Evolutionary conservation across 92 coral and sea anemone genomes (phyloP), one percentile per base, ranked within the genome.

Genomic region (Phenganax stokvisi): DNA sequence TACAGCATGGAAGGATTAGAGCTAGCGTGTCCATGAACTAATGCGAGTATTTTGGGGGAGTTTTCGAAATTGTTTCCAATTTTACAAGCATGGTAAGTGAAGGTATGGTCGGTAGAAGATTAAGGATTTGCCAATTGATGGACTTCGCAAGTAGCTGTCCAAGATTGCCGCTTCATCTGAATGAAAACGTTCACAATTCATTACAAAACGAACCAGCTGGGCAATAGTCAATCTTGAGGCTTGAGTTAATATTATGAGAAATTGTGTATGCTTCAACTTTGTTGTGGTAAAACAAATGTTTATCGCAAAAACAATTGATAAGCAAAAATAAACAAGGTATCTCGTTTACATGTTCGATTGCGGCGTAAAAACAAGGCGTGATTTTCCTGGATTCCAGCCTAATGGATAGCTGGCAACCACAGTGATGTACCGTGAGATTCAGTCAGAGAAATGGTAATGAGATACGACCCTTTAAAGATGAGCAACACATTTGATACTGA

Each of bases 71-170:
- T 9, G 54, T 16, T 68, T 28, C 30, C 12, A 29, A 12, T 68
- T 12, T 68, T 30, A n/a, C 10, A 58, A 52, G 69, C 30, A 76
- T 57, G 30, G 44, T 11, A 37, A 54, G 20, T 3, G 52, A 76
- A 37, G 47, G 5, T 5, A 59, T 64, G 69, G 56, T 76, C 56
- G 69, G 69, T 59, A 8, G 15, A 44, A 59, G 81, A 75, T 75
- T 75, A 57, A 56, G 57, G 56, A 76, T 59, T 57, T 11, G 81
- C 70, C 58, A 76, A 76, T 76, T 76, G 81, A 76, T 76, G 25
- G 67, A 27, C 52, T 58, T 56, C 17, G 12, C 29, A 76, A 76
- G 8, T 76, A 76, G 56, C 69, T 59, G 81, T 76, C 81, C 27
- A 29, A 75, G 52, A 56, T 20, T 51, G 81, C 57, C 70, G 70